These are phyloP conservation scores for Ploceus nigricollis DNA, from an alignment of 2,113 vertebrate genomes.

Conservation along the genomic window DNA sequence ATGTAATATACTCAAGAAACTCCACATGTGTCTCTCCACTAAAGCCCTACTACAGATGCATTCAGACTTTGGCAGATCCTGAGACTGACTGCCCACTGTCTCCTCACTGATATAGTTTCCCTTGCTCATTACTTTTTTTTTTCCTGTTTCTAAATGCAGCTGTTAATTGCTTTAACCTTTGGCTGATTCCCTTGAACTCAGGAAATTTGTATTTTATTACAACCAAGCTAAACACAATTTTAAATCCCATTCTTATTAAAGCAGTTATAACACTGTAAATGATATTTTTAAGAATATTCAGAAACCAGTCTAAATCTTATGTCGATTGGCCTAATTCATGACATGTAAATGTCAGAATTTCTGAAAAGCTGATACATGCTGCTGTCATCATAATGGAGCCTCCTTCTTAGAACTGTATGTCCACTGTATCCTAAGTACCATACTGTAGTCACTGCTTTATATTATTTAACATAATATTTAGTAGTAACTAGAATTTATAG, in stretches of 20 bases:
- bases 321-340: neutral
- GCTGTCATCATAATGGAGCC: neutral
- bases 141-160: neutral
- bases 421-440: neutral
- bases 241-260: neutral
- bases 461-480: neutral
- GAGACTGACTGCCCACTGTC: neutral
- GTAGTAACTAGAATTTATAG: neutral
- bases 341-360: neutral
- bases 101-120: neutral
- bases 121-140: neutral
- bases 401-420: neutral
- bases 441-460: neutral
- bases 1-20: neutral
- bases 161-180: constrained; percentile 37
- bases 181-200: neutral
- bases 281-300: neutral
- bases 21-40: neutral
- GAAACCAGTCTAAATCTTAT: neutral
- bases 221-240: neutral
- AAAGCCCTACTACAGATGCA: neutral
- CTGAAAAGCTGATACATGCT: neutral
- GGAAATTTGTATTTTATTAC: neutral
- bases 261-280: neutral
- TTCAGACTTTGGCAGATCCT: neutral